phyloP scores from a whole-genome alignment of 2,888 invertebrate genomes.

The Drosophila melanocephala region DNA sequence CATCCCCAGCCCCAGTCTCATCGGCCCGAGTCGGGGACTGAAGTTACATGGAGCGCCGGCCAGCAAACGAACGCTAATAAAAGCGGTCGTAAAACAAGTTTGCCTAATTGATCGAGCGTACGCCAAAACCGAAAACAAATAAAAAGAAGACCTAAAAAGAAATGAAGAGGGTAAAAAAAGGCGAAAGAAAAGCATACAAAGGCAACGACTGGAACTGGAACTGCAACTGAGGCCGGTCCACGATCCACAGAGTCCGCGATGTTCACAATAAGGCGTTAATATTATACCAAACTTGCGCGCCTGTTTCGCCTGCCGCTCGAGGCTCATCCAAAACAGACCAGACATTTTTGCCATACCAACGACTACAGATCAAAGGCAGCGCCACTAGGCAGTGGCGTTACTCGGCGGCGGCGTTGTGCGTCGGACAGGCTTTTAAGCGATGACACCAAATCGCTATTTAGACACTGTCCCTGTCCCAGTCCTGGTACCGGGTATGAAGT shows the following conservation, averaged over 20 bases:
- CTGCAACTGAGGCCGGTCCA: constrained; percentile 40
- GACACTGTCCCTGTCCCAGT: constrained; percentile 57
- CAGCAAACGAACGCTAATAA: constrained; percentile 76
- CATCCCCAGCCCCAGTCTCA: constrained; percentile 4
- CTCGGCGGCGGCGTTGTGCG: constrained; percentile 64
- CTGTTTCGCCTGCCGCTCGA: constrained; percentile 37
- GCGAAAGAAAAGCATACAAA: constrained; percentile 55
- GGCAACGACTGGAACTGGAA: constrained; percentile 52
- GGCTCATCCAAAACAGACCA: constrained; percentile 23
- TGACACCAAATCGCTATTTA: constrained; percentile 86
- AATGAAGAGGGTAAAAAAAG: constrained; percentile 27
- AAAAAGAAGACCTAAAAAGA: constrained; percentile 23
- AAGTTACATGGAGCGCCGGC: constrained; percentile 65
- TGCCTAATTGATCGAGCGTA: constrained; percentile 85
- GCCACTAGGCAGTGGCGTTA: constrained; percentile 78
- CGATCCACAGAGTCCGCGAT: constrained; percentile 15
- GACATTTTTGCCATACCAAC: constrained; percentile 76
- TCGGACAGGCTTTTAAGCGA: constrained; percentile 85
- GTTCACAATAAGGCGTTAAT: constrained; percentile 71
- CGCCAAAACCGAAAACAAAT: constrained; percentile 72
- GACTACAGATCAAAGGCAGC: constrained; percentile 75
- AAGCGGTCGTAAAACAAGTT: constrained; percentile 85
- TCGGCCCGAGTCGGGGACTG: constrained; percentile 4
- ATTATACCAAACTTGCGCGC: constrained; percentile 61
- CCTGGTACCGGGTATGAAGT: constrained; percentile 31